Evolutionary conservation across 2,113 vertebrate species (phyloP), one percentile per base, ranked within the genome.

Genomic region (Lipophrys pholis): DNA sequence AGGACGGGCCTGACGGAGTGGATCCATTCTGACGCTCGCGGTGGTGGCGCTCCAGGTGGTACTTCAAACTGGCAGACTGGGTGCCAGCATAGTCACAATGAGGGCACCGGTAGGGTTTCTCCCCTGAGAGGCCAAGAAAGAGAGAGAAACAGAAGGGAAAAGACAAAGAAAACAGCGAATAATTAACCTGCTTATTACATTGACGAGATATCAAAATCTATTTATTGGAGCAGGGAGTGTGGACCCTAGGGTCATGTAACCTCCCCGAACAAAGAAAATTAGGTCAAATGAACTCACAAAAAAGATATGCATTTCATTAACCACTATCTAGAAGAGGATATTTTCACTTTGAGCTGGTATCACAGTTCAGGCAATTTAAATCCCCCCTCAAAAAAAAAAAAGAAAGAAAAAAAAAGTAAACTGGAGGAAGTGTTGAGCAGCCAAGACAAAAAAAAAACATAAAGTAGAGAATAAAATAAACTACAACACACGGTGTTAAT

Each of bases 71-170:
- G 0, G 98, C 97, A 62, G 98, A 99, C 91, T 99, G 98, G 75
- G 98, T 99, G 14, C 98, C 98, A 2, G 98, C 98, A 9, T 99
- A 99, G 91, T 99, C 98, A 72, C 98, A 99, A 89, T 99, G 97
- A 3, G 98, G 97, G 83, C 98, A 99, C 76, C 98, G 97, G 90
- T 99, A 99, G 81, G 98, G 98, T 81, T 99, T 99, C 93, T 99
- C 97, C 94, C 98, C 98, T 99, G 89, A 86, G 84, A 88, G 80
- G 73, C 60, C 57, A 75, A 81, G 69, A 73, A 48, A 84, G 45
- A 85, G 73, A 86, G 62, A 83, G 69, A 86, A 71, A 79, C 69
- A 81, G 79, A 89, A 73, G 82, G 70, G 70, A 16, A 86, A 65
- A 85, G 70, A 82, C 41, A 79, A 63, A 60, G 64, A 84, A 87